Evolutionary conservation across 2,797 vertebrate species (phyloP), one percentile per base, ranked within the genome.

Genomic region (Miichthys miiuy): DNA sequence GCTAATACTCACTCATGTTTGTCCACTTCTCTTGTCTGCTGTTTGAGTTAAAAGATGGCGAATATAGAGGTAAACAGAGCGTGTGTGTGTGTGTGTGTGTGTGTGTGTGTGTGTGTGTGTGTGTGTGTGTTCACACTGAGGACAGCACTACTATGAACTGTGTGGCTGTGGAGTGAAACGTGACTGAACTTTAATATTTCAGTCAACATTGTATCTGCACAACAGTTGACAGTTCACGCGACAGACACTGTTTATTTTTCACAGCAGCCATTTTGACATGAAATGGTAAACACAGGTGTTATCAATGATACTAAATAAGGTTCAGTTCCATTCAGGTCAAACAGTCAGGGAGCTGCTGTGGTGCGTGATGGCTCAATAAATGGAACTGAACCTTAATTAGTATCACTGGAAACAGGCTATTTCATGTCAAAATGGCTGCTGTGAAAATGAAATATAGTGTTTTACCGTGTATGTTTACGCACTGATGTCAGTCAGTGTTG

Each of bases 101-200:
- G 44, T 62, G 7, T 47, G 0, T 8, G 34, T 38, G 34, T 9
- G 34, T 8, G 8, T 2, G 34, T 8, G 34, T 34, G 34, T 9
- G 34, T 9, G 34, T 38, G 8, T 38, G 34, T 38, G 8, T 34
- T 34, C 34, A 34, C 34, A 34, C 1, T 27, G 71, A 69, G 50
- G 51, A 13, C 82, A 64, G 60, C 68, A 0, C 13, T 70, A 17
- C 13, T 11, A 8, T 47, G 25, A 44, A 21, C 54, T 16, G 23
- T 25, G 23, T 62, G 60, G 34, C 65, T 52, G n/a, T 20, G 66
- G 66, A 38, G 38, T 50, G 54, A 63, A 44, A 72, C 51, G 41
- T 18, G 68, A 66, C 47, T 75, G 71, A 57, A 16, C 18, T 30
- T 27, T n/a, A 57, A 46, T 13, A 23, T 38, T 65, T 34, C 7